These are phyloP conservation scores for Eilema sororculum DNA, from an alignment of 2,888 invertebrate genomes.

Conservation along the genomic window DNA sequence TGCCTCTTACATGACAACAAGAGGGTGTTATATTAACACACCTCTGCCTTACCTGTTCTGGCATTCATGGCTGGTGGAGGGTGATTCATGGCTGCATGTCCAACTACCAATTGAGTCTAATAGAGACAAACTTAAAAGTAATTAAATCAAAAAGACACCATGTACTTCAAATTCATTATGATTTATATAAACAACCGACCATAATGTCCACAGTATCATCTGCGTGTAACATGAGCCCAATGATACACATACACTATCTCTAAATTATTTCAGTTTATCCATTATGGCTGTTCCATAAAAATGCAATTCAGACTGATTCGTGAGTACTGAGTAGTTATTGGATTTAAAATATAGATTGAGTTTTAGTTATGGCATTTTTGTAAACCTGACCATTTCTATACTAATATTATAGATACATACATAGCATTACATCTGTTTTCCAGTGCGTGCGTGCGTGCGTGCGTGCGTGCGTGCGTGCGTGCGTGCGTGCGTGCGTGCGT, in stretches of 20 bases:
- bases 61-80: too few relatives aligned
- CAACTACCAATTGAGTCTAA: not conserved
- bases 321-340: not conserved
- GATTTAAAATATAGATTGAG: not conserved
- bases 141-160: not conserved
- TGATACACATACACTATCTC: slow-evolving; percentile 34
- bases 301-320: slow-evolving; percentile 12
- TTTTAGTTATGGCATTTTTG: not conserved
- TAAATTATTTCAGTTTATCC: slow-evolving; percentile 4
- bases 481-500: too few relatives aligned
- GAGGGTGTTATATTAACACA: too few relatives aligned
- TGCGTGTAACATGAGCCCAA: slow-evolving; percentile 18
- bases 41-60: too few relatives aligned
- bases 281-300: not conserved
- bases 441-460: too few relatives aligned
- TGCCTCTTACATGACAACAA: too few relatives aligned
- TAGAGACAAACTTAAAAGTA: not conserved
- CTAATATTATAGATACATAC: too few relatives aligned
- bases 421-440: too few relatives aligned
- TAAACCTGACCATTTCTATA: too few relatives aligned
- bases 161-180: not conserved
- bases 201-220: slow-evolving; percentile 25
- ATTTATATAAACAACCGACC: not conserved
- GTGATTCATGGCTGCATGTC: too few relatives aligned
- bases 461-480: too few relatives aligned